Evolutionary conservation across 2,797 vertebrate species (phyloP).

Genomic region (Buceros bicornis): DNA sequence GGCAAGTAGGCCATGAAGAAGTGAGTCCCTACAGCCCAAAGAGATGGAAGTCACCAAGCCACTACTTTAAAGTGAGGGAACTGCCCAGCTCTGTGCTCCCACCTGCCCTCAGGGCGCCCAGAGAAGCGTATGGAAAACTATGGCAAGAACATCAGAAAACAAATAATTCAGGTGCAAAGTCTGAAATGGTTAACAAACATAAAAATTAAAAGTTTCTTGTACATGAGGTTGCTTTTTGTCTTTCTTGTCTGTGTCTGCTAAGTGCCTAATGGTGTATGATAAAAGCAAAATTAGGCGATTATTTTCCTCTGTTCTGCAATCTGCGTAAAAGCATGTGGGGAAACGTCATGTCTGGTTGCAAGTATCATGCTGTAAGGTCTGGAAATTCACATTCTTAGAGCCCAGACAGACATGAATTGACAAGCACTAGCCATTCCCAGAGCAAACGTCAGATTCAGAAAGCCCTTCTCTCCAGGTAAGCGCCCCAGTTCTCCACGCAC

Average conservation of each 20-base stretch:
- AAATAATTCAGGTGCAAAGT: background rate
- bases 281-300: constrained; percentile 57
- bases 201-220: constrained; percentile 33
- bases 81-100: background rate
- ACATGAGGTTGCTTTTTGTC: background rate
- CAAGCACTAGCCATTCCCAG: constrained; percentile 39
- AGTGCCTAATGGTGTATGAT: constrained; percentile 49
- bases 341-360: constrained; percentile 36
- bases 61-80: background rate
- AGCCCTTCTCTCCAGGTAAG: constrained; percentile 9
- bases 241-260: background rate
- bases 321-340: background rate
- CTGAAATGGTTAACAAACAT: background rate
- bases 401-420: constrained; percentile 39
- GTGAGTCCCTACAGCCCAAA: background rate
- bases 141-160: background rate
- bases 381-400: background rate
- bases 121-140: background rate
- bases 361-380: constrained; percentile 9
- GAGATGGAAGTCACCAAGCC: background rate
- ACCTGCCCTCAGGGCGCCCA: background rate
- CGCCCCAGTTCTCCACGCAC: background rate
- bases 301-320: constrained; percentile 51
- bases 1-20: background rate
- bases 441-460: background rate